Evolutionary conservation across 2,888 invertebrate genomes (phyloP).

Genomic region (Amblyteles armatorius): DNA sequence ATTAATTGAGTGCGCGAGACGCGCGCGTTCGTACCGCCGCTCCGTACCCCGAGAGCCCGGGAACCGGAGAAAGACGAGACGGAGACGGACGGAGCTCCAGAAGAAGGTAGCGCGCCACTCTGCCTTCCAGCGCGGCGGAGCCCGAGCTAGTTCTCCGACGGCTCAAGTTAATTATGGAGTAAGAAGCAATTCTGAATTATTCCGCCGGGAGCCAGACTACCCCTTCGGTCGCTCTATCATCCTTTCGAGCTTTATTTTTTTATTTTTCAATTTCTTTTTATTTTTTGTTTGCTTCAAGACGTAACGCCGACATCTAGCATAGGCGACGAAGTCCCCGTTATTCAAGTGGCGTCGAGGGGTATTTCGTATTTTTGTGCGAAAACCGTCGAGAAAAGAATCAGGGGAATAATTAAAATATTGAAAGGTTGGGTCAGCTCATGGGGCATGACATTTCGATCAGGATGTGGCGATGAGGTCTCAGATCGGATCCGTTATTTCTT

Average conservation of each 20-base stretch:
- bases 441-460: too few species aligned
- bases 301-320: background rate
- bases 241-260: background rate
- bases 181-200: conserved; percentile 67
- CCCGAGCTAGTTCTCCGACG: conserved; percentile 51
- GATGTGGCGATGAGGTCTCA: too few species aligned
- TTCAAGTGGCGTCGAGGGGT: background rate
- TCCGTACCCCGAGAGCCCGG: background rate
- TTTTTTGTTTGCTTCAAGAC: background rate
- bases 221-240: conserved; percentile 2
- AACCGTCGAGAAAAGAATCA: background rate
- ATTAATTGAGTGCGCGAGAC: conserved; percentile 71
- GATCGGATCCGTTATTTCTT: too few species aligned
- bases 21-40: conserved; percentile 26
- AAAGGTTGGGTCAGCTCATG: too few species aligned
- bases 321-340: background rate
- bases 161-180: conserved; percentile 67
- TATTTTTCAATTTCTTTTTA: conserved; percentile 7
- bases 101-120: conserved; percentile 24
- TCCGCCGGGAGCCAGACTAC: conserved; percentile 36
- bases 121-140: conserved; percentile 30
- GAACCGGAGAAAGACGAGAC: conserved; percentile 39
- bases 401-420: too few species aligned
- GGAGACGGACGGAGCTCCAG: conserved; percentile 23
- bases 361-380: background rate